A percentile compares a stretch with the other conserved stretches of the same genome.
These are phyloP conservation scores for Ceraclea dissimilis DNA, from an alignment of 2,888 invertebrate species.

Conservation along the genomic window DNA sequence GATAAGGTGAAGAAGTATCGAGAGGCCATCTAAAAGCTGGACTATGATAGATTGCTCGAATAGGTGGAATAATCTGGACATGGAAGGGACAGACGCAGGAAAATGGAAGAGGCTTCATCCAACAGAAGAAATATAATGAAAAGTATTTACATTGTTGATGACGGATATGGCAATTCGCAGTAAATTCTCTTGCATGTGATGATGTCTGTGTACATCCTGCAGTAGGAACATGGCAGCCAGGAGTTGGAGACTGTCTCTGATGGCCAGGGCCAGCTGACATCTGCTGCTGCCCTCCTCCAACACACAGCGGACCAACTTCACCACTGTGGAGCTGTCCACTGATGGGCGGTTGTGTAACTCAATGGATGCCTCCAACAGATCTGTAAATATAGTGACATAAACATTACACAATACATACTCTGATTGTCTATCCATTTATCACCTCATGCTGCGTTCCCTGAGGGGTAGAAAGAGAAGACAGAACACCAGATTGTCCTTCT, in stretches of 20 bases:
- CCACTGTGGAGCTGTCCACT: conserved; percentile 38
- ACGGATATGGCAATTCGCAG: conserved; percentile 36
- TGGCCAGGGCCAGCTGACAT: conserved; percentile 37
- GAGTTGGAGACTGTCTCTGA: conserved; percentile 35
- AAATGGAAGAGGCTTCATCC: too few relatives aligned
- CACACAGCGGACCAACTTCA: conserved; percentile 40
- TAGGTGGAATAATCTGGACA: too few relatives aligned
- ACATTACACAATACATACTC: neutral
- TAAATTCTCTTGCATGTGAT: conserved; percentile 35
- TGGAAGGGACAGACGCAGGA: too few relatives aligned
- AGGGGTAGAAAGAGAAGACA: too few relatives aligned
- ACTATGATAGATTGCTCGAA: too few relatives aligned
- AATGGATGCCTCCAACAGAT: conserved; percentile 37
- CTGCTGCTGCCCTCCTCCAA: conserved; percentile 39
- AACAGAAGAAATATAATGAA: too few relatives aligned
- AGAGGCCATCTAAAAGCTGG: too few relatives aligned
- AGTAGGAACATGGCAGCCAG: conserved; percentile 34
- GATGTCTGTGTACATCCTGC: conserved; percentile 36
- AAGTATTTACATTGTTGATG: conserved; percentile 36
- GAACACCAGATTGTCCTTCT: too few relatives aligned
- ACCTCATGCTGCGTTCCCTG: too few relatives aligned
- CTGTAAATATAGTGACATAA: conserved; percentile 28
- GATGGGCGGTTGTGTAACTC: conserved; percentile 32
- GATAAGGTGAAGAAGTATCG: too few relatives aligned
- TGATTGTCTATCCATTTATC: neutral